Evolutionary conservation across 2,888 invertebrate genomes (phyloP).

Genomic region (Aphodius sticticus): DNA sequence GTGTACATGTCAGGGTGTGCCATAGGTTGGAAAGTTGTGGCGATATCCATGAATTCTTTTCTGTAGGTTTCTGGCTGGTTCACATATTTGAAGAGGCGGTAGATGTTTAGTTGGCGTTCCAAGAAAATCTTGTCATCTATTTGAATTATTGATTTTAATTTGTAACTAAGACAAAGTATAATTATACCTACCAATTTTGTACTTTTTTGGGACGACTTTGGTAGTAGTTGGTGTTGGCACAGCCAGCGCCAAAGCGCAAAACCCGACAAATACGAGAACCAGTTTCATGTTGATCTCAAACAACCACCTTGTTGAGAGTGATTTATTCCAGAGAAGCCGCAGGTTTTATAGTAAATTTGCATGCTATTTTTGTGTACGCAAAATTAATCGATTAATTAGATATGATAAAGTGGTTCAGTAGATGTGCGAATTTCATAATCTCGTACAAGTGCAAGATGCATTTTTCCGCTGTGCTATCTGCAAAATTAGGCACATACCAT

Average conservation of each 20-base stretch:
- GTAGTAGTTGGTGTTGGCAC: slow-evolving; percentile 56
- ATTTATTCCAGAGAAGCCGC: slow-evolving; percentile 39
- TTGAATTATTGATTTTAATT: neutral
- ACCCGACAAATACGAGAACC: slow-evolving; percentile 31
- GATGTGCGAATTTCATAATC: no score
- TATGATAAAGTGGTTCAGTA: no score
- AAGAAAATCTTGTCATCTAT: slow-evolving; percentile 44
- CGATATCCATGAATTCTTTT: slow-evolving; percentile 65
- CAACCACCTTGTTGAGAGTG: neutral
- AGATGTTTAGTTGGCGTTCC: slow-evolving; percentile 59
- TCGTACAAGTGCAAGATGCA: no score
- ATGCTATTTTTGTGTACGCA: slow-evolving; percentile 59
- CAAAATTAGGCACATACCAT: no score
- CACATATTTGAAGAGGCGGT: slow-evolving; percentile 69
- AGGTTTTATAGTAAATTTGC: neutral
- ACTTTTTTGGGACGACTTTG: slow-evolving; percentile 48
- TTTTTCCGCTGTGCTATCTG: no score
- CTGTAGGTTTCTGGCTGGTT: slow-evolving; percentile 68
- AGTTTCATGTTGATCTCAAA: slow-evolving; percentile 27
- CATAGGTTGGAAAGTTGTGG: slow-evolving; percentile 62
- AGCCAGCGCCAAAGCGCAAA: slow-evolving; percentile 34
- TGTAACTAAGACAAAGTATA: slow-evolving; percentile 51
- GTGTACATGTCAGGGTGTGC: slow-evolving; percentile 60
- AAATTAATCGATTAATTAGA: slow-evolving; percentile 59
- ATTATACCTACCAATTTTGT: slow-evolving; percentile 61